phyloP scores from a whole-genome alignment of 1,140 invertebrate genomes.

The Habropoda laboriosa region DNA sequence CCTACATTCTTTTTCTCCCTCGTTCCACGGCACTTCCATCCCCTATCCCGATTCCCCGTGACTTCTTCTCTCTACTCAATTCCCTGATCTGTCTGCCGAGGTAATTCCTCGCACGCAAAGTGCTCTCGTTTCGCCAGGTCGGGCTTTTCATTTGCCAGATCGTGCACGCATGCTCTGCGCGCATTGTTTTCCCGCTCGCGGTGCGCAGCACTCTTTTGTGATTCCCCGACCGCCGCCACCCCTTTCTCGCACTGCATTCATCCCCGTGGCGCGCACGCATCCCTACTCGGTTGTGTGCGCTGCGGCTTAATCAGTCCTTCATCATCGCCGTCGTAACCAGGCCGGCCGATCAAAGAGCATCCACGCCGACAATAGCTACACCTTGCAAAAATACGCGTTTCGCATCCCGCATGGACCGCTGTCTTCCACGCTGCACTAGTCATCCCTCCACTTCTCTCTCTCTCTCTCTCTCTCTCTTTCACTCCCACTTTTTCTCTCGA shows the following conservation, averaged over 20 bases:
- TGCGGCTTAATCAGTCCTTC: conserved; percentile 57
- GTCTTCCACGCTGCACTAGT: neutral
- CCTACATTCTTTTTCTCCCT: neutral
- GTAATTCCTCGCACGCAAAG: conserved; percentile 53
- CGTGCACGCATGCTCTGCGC: conserved; percentile 15
- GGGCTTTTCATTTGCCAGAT: conserved; percentile 47
- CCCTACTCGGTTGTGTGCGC: too few species aligned
- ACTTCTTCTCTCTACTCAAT: conserved; percentile 19
- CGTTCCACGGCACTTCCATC: too few species aligned
- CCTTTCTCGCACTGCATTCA: conserved; percentile 1
- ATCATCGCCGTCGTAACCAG: conserved; percentile 51
- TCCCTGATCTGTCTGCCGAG: conserved; percentile 32
- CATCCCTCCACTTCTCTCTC: too few species aligned
- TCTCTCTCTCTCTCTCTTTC: too few species aligned
- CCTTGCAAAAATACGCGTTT: conserved; percentile 27
- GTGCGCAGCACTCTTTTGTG: conserved; percentile 50
- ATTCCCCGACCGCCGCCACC: neutral
- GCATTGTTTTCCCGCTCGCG: conserved; percentile 48
- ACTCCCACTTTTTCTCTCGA: too few species aligned
- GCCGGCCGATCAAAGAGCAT: conserved; percentile 56
- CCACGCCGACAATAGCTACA: conserved; percentile 31
- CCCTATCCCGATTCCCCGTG: neutral
- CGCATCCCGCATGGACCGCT: neutral
- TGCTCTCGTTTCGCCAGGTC: conserved; percentile 22
- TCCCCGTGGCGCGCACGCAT: conserved; percentile 18